phyloP scores from a whole-genome alignment of 2,113 vertebrate genomes.

The Vulpes lagopus region DNA sequence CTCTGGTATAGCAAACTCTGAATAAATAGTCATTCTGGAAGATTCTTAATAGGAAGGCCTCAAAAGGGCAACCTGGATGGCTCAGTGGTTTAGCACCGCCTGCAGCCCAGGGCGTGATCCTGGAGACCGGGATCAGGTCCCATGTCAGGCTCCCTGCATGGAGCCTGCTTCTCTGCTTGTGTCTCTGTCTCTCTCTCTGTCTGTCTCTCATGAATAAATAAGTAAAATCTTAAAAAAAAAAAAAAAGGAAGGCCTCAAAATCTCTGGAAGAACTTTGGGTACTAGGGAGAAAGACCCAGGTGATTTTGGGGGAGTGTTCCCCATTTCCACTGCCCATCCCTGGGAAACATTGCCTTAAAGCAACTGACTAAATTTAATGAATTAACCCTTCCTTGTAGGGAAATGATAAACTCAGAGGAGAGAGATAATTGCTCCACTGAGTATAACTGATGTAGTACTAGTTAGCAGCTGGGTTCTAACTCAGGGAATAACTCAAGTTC shows the following conservation, averaged over 20 bases:
- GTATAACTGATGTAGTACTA: neutral
- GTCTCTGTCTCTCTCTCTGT: too few species aligned
- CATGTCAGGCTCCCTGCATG: too few species aligned
- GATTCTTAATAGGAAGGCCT: neutral
- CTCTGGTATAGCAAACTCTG: neutral
- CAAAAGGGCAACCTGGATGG: neutral
- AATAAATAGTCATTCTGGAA: conserved; percentile 12
- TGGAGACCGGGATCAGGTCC: too few species aligned
- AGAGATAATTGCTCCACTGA: neutral
- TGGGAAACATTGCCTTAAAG: neutral
- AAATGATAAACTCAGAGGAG: conserved; percentile 39
- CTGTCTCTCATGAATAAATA: too few species aligned
- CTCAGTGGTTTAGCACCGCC: too few species aligned
- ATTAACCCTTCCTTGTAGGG: neutral
- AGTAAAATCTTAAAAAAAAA: too few species aligned
- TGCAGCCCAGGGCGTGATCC: too few species aligned
- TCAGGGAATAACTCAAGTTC: neutral
- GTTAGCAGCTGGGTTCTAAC: conserved; percentile 17
- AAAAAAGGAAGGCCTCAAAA: neutral
- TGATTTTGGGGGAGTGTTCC: neutral
- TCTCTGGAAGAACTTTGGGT: neutral
- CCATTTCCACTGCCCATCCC: neutral
- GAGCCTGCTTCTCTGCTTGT: too few species aligned
- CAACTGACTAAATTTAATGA: neutral
- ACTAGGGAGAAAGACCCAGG: neutral